phyloP scores from a whole-genome alignment of 2,797 vertebrate species.

The Etheostoma nigrum region DNA sequence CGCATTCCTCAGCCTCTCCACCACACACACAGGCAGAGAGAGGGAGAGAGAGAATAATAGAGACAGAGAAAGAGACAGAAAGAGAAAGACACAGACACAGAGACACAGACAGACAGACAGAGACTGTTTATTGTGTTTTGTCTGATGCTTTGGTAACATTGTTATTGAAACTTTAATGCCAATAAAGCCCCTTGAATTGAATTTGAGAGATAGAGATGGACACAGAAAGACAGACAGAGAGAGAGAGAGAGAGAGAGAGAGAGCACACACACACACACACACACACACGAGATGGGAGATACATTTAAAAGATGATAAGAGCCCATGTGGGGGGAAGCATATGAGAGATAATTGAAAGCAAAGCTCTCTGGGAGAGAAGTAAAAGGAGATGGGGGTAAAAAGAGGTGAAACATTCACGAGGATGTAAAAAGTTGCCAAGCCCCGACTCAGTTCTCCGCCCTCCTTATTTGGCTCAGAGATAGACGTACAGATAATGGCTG shows the following conservation, averaged over 20 bases:
- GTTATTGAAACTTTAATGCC: no score
- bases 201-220: no score
- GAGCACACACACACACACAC: conserved; percentile 12
- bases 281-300: conserved; percentile 64
- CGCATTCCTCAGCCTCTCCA: conserved; percentile 78
- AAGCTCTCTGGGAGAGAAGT: conserved; percentile 32
- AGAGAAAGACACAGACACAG: conserved; percentile 5
- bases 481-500: conserved; percentile 65
- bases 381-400: conserved; percentile 55
- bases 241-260: no score
- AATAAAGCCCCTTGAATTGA: no score
- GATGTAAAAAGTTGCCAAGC: conserved; percentile 69
- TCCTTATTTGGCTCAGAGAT: conserved; percentile 56
- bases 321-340: conserved; percentile 1
- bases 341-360: conserved; percentile 36
- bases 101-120: conserved; percentile 18
- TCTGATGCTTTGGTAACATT: no score
- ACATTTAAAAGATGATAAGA: conserved; percentile 68
- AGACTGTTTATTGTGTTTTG: no score
- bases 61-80: conserved; percentile 31
- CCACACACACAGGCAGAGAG: conserved; percentile 18
- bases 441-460: conserved; percentile 60
- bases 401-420: conserved; percentile 65
- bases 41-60: conserved; percentile 22
- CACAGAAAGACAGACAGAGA: not conserved